These are phyloP conservation scores for Pseudorasbora parva DNA, from an alignment of 2,113 vertebrate genomes.

Conservation along the genomic window DNA sequence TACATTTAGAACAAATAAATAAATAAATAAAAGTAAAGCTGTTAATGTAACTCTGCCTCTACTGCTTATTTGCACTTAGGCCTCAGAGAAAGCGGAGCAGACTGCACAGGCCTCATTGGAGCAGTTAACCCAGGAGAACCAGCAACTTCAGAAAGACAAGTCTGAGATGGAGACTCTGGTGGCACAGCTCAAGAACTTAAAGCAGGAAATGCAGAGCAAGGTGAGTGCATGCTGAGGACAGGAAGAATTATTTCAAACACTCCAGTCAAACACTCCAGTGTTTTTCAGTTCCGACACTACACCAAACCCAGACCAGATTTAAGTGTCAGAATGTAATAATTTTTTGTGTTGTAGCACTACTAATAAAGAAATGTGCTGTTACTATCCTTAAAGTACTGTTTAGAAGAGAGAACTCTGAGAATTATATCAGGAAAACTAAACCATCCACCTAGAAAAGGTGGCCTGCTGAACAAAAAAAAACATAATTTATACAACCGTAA, in stretches of 20 bases:
- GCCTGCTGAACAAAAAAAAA: not conserved
- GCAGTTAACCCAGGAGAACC: slow-evolving; percentile 83
- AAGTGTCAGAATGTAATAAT: too few relatives aligned
- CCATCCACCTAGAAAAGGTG: too few relatives aligned
- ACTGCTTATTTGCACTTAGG: slow-evolving; percentile 67
- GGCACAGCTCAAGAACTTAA: slow-evolving; percentile 77
- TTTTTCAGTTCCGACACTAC: not conserved
- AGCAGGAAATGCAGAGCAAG: slow-evolving; percentile 83
- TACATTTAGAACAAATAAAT: too few relatives aligned
- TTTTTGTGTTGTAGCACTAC: not conserved
- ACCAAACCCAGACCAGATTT: not conserved
- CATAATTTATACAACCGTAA: not conserved
- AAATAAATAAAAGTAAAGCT: too few relatives aligned
- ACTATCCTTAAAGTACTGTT: not conserved
- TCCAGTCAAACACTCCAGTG: too few relatives aligned
- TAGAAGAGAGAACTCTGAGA: too few relatives aligned
- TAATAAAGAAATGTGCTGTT: not conserved
- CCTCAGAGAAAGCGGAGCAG: slow-evolving; percentile 79
- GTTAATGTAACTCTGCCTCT: not conserved
- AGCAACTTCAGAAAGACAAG: slow-evolving; percentile 80
- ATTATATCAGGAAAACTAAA: too few relatives aligned
- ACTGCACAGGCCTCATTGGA: slow-evolving; percentile 78
- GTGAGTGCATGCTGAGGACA: slow-evolving; percentile 69
- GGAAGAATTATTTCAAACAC: not conserved
- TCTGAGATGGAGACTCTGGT: slow-evolving; percentile 74